These are phyloP conservation scores for Rhinella marina DNA, from an alignment of 2,797 vertebrate genomes.

Conservation along the genomic window DNA sequence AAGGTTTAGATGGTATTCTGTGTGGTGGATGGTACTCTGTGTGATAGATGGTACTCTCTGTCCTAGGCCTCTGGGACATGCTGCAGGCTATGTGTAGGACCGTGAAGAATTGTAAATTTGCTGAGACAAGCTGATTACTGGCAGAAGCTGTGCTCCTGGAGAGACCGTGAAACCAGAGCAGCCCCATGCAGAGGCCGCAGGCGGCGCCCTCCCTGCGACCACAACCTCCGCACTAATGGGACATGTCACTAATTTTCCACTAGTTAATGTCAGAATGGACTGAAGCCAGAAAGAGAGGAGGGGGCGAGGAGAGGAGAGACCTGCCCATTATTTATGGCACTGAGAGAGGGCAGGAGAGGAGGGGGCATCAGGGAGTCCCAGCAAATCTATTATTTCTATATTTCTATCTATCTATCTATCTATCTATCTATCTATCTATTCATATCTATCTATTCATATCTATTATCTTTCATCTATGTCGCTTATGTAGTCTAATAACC, in stretches of 20 bases:
- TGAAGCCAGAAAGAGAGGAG: constrained; percentile 12
- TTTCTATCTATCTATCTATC: neutral
- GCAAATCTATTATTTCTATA: neutral
- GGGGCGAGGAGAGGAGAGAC: constrained; percentile 21
- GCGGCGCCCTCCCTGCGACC: constrained; percentile 50
- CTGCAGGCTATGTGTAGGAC: neutral
- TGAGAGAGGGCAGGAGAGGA: neutral
- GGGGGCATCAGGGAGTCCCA: neutral
- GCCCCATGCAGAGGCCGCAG: neutral
- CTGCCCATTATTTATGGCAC: constrained; percentile 51
- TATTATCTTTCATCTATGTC: no score
- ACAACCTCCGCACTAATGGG: constrained; percentile 37
- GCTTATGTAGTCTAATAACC: no score
- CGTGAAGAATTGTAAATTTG: constrained; percentile 50
- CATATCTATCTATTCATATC: neutral
- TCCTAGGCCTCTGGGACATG: neutral
- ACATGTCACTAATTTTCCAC: constrained; percentile 60
- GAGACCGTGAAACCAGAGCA: constrained; percentile 57
- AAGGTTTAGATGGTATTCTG: neutral
- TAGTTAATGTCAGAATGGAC: constrained; percentile 57
- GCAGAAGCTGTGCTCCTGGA: constrained; percentile 20
- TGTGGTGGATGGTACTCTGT: no score
- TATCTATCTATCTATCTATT: neutral
- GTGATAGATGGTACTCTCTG: no score
- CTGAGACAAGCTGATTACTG: constrained; percentile 35